Base-by-base conservation (phyloP, 30 jellyfish, hydroid and myxozoan species). In the Chrysaora quinquecirrha region DNA sequence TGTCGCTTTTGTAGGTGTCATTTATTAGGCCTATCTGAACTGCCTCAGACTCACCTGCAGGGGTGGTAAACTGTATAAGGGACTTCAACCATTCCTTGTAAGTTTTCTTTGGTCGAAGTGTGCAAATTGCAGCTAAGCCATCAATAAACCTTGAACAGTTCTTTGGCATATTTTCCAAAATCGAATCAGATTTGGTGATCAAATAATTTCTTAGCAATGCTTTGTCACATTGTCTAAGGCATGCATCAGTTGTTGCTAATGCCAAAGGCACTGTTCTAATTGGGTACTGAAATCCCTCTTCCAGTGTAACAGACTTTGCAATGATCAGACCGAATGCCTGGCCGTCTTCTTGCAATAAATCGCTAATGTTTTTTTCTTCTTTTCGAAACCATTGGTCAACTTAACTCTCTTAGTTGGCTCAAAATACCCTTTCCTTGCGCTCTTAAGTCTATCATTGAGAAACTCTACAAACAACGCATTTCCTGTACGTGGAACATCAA, bases 261-360 rank as follows among this genome's bases (percentile, higher is more conserved):
- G 54, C 54, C 14, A 38, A 38, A 6, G 54, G 54, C 54, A 38
- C 54, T 38, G 54, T 38, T 38, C 11, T 38, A 38, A 38, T 38
- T 38, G 71, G 71, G 33, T 58, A 58, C 71, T 58, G 32, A 66
- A 31, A 24, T 14, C 38, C 78, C 62, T 66, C 78, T 66, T 66
- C 78, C 24, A 66, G 78, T 19, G 64, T 24, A 10, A 30, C 24
- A 11, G 78, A 21, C 32, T 66, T 66, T 12, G 78, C 62, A 28
- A 66, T 31, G 54, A 66, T 28, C 54, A 66, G 24, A 6, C 78
- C 78, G 24, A 66, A 66, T 28, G 78, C 78, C 62, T 66, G 78
- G 10, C 78, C 70, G 32, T 38, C 54, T 14, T 38, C 54, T 38
- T 38, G 54, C 54, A 38, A 48, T 73, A 71, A 25, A 23, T 71